Base-by-base conservation (phyloP, 2,888 invertebrate genomes). In the Meta bourneti region DNA sequence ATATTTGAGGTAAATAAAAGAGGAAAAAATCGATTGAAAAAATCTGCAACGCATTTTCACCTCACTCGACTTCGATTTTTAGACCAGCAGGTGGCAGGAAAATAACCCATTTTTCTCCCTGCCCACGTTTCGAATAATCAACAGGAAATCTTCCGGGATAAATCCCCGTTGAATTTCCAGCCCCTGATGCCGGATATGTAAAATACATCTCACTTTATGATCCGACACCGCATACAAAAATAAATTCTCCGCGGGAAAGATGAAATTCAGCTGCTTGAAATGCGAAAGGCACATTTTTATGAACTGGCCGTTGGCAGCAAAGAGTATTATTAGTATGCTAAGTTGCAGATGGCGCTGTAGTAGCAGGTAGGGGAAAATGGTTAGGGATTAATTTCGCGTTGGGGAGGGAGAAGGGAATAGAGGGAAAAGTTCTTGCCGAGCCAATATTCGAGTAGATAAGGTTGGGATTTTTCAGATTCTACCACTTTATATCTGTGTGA, bases 351-450 rank as follows among this genome's bases (percentile, higher is more conserved):
- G 84, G 83, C 83, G 71, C 69, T 13, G 13, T 9, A 7, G 61
- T 61, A 71, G 16, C 16, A 16, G 11, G 61, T 34, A 61, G 61
- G 19, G 77, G 61, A 74, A 74, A 80, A 20, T 71, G 34, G n/a
- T 61, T 34, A 51, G 48, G 83, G 89, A 89, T 89, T 89, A 89
- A 89, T 89, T 89, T 89, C 78, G 54, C 77, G 89, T 71, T 71
- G 78, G 71, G 54, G 74, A 52, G n/a, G 20, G 13, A 34, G 13
- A 34, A 34, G 34, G 4, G 34, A 1, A 34, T 4, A 34, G 7
- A 20, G 16, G 83, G 34, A 1, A 71, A 81, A 19, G 4, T 9
- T 34, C 20, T 19, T 34, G n/a, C 6, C 54, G n/a, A 13, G 19
- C 79, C 54, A 71, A 82, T 82, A 82, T 82, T 80, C 80, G 20